Conservation (phyloP, 92 coral and sea anemone species). For the Phenganax marumi region DNA sequence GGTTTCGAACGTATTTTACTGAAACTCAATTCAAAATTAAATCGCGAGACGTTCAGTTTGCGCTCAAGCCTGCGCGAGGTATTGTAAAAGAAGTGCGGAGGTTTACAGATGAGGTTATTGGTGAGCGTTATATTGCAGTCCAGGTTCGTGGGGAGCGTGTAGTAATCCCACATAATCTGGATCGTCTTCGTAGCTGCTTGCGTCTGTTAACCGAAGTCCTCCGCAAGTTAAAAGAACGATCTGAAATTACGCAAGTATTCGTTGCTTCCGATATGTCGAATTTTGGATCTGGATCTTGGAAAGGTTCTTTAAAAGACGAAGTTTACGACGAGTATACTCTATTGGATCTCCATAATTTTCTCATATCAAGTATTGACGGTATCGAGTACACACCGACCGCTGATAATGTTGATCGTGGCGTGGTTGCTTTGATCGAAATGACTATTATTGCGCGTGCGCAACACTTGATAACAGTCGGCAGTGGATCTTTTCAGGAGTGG, state of each 20-base stretch:
- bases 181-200: slow-evolving; percentile 63
- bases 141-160: slow-evolving; percentile 88
- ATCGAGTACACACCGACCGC: slow-evolving; percentile 59
- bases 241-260: slow-evolving; percentile 56
- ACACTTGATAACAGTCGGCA: slow-evolving; percentile 82
- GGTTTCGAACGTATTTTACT: slow-evolving; percentile 32
- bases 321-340: slow-evolving; percentile 2
- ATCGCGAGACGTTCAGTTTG: slow-evolving; percentile 65
- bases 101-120: background rate
- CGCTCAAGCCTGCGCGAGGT: slow-evolving; percentile 58
- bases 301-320: slow-evolving; percentile 22
- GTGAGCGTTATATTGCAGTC: slow-evolving; percentile 67
- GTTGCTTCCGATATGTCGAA: slow-evolving; percentile 76
- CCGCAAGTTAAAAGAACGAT: slow-evolving; percentile 49
- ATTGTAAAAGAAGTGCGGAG: slow-evolving; percentile 52
- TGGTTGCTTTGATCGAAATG: slow-evolving; percentile 88
- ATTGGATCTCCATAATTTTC: slow-evolving; percentile 54
- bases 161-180: slow-evolving; percentile 71
- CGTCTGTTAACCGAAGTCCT: slow-evolving; percentile 56
- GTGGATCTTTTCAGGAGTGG: slow-evolving; percentile 94
- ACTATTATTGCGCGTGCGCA: slow-evolving; percentile 65
- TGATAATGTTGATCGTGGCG: slow-evolving; percentile 77
- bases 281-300: slow-evolving; percentile 79
- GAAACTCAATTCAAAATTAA: slow-evolving; percentile 64
- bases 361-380: slow-evolving; percentile 43